Base-by-base conservation (phyloP, 2,113 vertebrate genomes). In the Carettochelys insculpta region DNA sequence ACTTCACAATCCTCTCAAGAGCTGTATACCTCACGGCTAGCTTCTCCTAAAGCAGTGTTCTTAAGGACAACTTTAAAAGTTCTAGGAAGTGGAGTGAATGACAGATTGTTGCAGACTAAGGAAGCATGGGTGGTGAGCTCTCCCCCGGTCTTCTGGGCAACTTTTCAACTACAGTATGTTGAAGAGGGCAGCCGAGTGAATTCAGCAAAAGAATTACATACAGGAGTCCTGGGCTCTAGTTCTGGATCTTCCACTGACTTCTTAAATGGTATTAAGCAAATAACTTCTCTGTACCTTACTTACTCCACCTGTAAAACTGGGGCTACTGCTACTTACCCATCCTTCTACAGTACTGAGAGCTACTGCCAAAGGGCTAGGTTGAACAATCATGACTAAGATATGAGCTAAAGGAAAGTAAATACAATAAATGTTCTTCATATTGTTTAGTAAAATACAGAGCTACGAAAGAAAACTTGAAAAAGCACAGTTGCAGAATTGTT, bases 401-500 rank as follows among this genome's bases (percentile, higher is more conserved):
- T 91, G 86, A 87, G 50, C 65, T 87, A 68, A 38, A 88, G 58
- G 76, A 91, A 93, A 91, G 48, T 78, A 91, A 2, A 38, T n/a
- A n/a, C 48, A 68, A 51, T 58, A 19, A 83, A 31, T 24, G 45
- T 71, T 89, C 89, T 0, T 3, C 27, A 1, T 90, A 58, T 82
- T 94, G 11, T 92, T 93, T 87, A 87, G 82, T 43, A 90, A 78
- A 45, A 71, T 27, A 47, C 51, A 83, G 87, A 81, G 93, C 91
- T 92, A 87, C 19, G 82, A 53, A 88, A 77, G 24, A 45, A 73
- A 50, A 1, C 2, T 11, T 68, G 34, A 12, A 90, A 94, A 90
- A 94, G 80, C 47, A 77, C 94, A 87, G 90, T 82, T 78, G 61
- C 38, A 87, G 77, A 89, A 90, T 94, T 89, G 91, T 61, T 82